These are phyloP conservation scores for Epinephelus malabaricus DNA, from an alignment of 2,797 vertebrate species.

Conservation along the genomic window DNA sequence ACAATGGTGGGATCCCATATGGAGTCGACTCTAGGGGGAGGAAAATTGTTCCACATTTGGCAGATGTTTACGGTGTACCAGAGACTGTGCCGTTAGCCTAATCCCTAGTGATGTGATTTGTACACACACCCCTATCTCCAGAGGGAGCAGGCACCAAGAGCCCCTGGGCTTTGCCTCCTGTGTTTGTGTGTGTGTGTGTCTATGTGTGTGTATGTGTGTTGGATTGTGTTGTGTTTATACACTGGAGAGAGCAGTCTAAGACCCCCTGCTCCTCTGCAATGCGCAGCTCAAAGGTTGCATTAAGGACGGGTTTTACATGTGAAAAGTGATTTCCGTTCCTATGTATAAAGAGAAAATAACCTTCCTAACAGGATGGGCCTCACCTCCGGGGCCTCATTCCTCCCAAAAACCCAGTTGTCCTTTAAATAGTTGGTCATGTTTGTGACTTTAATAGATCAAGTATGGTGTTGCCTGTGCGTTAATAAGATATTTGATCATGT, in stretches of 20 bases:
- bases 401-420: conserved; percentile 52
- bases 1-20: conserved; percentile 84
- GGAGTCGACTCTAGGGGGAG: conserved; percentile 77
- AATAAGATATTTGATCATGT: conserved; percentile 13
- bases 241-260: conserved; percentile 77
- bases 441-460: conserved; percentile 31
- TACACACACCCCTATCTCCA: conserved; percentile 88
- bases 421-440: conserved; percentile 51
- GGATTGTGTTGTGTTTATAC: conserved; percentile 70
- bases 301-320: conserved; percentile 88
- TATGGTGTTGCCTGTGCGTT: conserved; percentile 2
- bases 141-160: conserved; percentile 83
- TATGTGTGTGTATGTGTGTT: conserved; percentile 49
- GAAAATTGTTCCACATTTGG: conserved; percentile 88
- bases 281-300: conserved; percentile 86
- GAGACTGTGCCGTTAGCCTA: conserved; percentile 88
- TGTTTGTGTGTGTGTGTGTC: conserved; percentile 50
- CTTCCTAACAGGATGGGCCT: conserved; percentile 83
- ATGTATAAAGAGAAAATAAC: conserved; percentile 82
- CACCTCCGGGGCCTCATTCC: conserved; percentile 80
- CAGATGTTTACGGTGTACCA: conserved; percentile 87
- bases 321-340: conserved; percentile 88
- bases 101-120: conserved; percentile 91
- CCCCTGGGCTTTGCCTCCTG: conserved; percentile 67
- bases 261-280: conserved; percentile 83